These are phyloP conservation scores for Hippoglossus stenolepis DNA, from an alignment of 2,113 vertebrate species.

Conservation along the genomic window DNA sequence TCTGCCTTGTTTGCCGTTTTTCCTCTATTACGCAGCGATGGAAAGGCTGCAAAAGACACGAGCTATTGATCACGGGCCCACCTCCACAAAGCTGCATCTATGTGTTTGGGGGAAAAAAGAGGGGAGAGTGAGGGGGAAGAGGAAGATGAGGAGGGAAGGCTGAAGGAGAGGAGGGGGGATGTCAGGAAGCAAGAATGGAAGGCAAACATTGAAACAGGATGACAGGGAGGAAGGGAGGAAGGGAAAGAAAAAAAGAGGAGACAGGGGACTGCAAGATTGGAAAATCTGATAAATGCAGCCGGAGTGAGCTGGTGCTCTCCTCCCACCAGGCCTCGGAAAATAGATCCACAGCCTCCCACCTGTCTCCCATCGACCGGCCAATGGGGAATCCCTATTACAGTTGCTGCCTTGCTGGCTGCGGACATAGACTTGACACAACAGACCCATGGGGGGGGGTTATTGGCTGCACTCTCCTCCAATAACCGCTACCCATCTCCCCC, in stretches of 20 bases:
- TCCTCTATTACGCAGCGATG: slow-evolving; percentile 46
- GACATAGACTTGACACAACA: slow-evolving; percentile 63
- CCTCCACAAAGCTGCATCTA: slow-evolving; percentile 30
- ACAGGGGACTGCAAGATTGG: slow-evolving; percentile 10
- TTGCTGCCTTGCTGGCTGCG: slow-evolving; percentile 57
- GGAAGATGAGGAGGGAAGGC: neutral
- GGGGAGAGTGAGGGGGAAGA: neutral
- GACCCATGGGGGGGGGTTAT: slow-evolving; percentile 57
- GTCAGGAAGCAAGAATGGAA: slow-evolving; percentile 9
- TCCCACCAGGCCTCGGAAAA: slow-evolving; percentile 33
- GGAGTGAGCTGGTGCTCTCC: slow-evolving; percentile 39
- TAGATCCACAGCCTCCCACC: slow-evolving; percentile 52
- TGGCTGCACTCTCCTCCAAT: slow-evolving; percentile 67
- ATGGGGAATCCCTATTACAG: slow-evolving; percentile 66
- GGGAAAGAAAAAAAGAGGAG: neutral
- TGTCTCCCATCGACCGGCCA: slow-evolving; percentile 54
- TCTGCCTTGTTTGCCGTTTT: slow-evolving; percentile 38
- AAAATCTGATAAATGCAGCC: slow-evolving; percentile 54
- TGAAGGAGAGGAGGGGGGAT: neutral
- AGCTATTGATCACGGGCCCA: slow-evolving; percentile 46
- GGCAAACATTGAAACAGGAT: slow-evolving; percentile 8
- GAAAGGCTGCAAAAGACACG: slow-evolving; percentile 43
- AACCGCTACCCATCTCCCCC: slow-evolving; percentile 51
- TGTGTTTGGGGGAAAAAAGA: neutral
- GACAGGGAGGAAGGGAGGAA: neutral